These are phyloP conservation scores for Pachymerium ferrugineum DNA, from an alignment of 2,888 invertebrate genomes.

Conservation along the genomic window DNA sequence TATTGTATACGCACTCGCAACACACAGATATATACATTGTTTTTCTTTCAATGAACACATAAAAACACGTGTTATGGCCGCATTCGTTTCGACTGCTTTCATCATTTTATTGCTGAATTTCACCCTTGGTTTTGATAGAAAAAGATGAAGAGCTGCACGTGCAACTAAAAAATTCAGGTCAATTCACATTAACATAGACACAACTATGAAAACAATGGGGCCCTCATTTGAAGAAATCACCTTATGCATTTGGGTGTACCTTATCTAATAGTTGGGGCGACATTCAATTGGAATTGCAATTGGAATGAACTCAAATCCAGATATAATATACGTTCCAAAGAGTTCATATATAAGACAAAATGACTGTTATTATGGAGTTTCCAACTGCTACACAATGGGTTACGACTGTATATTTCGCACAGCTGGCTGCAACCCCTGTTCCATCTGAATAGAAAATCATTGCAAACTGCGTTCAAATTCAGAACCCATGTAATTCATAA, in stretches of 20 bases:
- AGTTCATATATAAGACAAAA: conserved; percentile 25
- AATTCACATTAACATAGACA: background rate
- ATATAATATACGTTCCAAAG: background rate
- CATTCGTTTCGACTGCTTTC: background rate
- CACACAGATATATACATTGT: background rate
- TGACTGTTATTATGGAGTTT: conserved; percentile 8
- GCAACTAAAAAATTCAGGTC: background rate
- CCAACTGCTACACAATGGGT: conserved; percentile 24
- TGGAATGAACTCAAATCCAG: conserved; percentile 10
- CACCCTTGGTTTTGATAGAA: too few species aligned
- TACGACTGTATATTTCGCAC: conserved; percentile 19
- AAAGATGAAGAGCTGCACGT: too few species aligned
- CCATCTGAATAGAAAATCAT: conserved; percentile 22
- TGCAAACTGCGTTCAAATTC: too few species aligned
- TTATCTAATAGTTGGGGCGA: conserved; percentile 17
- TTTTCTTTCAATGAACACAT: background rate
- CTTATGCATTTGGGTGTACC: background rate
- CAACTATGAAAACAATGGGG: conserved; percentile 1
- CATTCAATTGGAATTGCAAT: conserved; percentile 16
- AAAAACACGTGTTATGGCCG: background rate
- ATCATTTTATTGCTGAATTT: background rate
- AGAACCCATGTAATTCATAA: background rate
- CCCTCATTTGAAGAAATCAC: background rate
- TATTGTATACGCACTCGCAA: background rate
- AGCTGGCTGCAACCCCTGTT: background rate